These are phyloP conservation scores for Phoenicopterus ruber DNA, from an alignment of 2,113 vertebrate genomes.

Conservation along the genomic window DNA sequence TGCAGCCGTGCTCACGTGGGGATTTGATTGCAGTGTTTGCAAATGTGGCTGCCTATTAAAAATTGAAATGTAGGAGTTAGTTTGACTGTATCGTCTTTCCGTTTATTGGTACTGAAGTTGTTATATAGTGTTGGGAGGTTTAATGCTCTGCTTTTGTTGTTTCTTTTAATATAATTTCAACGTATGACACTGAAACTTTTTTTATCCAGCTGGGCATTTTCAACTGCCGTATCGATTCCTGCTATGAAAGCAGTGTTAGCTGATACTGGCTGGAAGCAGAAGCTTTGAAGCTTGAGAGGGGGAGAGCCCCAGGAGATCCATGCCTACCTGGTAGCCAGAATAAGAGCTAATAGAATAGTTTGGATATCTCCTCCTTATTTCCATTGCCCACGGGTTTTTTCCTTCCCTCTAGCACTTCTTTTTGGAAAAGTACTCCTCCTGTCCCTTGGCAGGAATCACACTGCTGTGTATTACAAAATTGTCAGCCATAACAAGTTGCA, in stretches of 20 bases:
- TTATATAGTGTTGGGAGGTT: background rate
- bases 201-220: background rate
- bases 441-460: background rate
- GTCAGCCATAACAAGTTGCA: background rate
- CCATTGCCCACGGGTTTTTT: background rate
- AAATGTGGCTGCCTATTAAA: background rate
- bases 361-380: background rate
- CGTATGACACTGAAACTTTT: background rate
- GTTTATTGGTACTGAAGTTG: background rate
- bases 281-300: background rate
- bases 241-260: background rate
- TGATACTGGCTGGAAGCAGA: background rate
- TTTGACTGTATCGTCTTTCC: background rate
- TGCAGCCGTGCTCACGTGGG: background rate
- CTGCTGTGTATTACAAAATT: background rate
- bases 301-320: background rate
- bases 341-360: background rate
- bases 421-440: background rate
- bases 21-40: background rate
- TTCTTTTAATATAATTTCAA: background rate
- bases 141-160: background rate
- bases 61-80: background rate
- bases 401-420: background rate
- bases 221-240: background rate
- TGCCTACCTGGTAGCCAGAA: background rate